Base-by-base conservation (phyloP, 2,113 vertebrate genomes). In the Ammodytes marinus region DNA sequence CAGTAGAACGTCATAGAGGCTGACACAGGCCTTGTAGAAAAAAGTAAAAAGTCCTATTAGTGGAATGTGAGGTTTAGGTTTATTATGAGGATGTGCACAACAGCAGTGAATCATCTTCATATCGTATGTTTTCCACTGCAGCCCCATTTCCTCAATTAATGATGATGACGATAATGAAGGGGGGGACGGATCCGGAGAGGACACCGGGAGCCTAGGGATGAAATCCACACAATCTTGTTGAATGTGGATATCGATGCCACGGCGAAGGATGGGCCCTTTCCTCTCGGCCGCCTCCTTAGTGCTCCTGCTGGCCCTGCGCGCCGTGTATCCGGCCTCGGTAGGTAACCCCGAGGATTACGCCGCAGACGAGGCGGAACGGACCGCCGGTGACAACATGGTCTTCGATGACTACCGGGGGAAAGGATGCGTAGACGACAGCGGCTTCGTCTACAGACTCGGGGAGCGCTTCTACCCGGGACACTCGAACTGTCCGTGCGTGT, bases 341-440 rank as follows among this genome's bases (percentile, higher is more conserved):
- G 95, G 86, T 4, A 82, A 78, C 85, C 96, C 97, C 74, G 96
- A 98, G 96, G 98, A 99, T 91, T 98, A 99, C 85, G 92, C 95
- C 0, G 96, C 96, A 5, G 98, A 98, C 83, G 98, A 99, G 91
- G 95, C 96, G 86, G 98, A 99, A 91, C 97, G 96, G 91, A 93
- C 94, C 60, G 96, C 95, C 89, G 95, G 94, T 59, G 98, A 98
- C 80, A 97, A 97, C 95, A 94, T 99, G 88, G 96, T 99, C 79
- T 99, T 99, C 88, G 98, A 99, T 88, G 98, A 99, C 94, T 99
- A 99, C 93, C 95, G 98, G 84, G 98, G 98, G 60, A 99, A 99
- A 92, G 98, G 97, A 61, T 99, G 98, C 90, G 98, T 99, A 95
- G 98, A 99, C 79, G 98, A 99, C 96, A 99, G 98, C 79, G 98